Base-by-base conservation (phyloP, 2,888 invertebrate species). In the Gastracanthus pulcherrimus region DNA sequence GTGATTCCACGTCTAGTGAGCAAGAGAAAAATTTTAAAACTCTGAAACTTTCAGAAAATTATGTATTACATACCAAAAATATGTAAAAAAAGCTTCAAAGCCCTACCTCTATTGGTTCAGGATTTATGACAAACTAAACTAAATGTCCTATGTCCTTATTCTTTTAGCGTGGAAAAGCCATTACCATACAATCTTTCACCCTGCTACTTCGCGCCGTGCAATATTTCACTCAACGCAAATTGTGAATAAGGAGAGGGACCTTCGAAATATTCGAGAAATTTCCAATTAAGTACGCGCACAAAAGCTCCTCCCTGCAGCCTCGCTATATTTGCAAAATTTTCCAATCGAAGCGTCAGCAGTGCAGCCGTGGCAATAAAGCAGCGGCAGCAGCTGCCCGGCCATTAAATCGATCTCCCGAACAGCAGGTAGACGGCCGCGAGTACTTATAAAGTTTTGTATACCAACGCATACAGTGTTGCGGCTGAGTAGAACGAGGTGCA, bases 251-350 rank as follows among this genome's bases (percentile, higher is more conserved):
- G 36, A 64, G 19, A n/a, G n/a, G n/a, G 9, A 11, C 23, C 4
- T n/a, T 4, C 64, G 45, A 31, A n/a, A 55, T 55, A 71, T 66
- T 55, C 36, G 13, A 64, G 41, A 41, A 72, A 66, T 72, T 72
- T 72, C 38, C 78, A 51, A 55, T 51, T 51, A 38, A 72, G 31
- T 66, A n/a, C 66, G 26, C 31, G 34, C 16, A 66, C 60, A 60
- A 60, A 66, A 38, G 41, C 11, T n/a, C n/a, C n/a, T n/a, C n/a
- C n/a, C n/a, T n/a, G n/a, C n/a, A n/a, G n/a, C 51, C 31, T 9
- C 13, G 13, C n/a, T 29, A 72, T 69, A 58, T 58, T 66, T 55
- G 51, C 38, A 23, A 71, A 64, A 70, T 70, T 77, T 77, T 69
- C 58, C 36, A 23, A 60, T 69, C 36, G 36, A 75, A 51, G 36